Evolutionary conservation across 2,113 vertebrate genomes (phyloP).

Genomic region (Nerophis ophidion): DNA sequence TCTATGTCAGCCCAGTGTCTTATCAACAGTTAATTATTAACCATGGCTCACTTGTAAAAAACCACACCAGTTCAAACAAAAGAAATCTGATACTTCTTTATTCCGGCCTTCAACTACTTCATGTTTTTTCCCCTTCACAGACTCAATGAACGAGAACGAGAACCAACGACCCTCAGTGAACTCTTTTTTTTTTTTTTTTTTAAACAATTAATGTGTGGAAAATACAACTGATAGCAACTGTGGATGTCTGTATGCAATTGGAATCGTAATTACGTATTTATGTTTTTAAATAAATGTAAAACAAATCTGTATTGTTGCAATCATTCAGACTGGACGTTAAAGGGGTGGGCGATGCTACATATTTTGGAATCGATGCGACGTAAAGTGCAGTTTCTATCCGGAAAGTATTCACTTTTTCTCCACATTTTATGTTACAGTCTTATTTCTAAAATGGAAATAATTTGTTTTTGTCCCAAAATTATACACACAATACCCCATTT

Average conservation of each 20-base stretch:
- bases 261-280: background rate
- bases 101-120: background rate
- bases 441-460: no score
- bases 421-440: no score
- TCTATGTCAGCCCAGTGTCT: slow-evolving; percentile 6
- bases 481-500: no score
- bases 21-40: slow-evolving; percentile 48
- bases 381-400: no score
- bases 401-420: no score
- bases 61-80: slow-evolving; percentile 31
- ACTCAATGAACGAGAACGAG: background rate
- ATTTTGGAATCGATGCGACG: background rate
- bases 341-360: background rate
- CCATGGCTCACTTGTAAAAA: slow-evolving; percentile 1
- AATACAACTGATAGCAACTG: background rate
- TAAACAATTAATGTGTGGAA: background rate
- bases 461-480: no score
- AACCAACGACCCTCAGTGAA: background rate
- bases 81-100: slow-evolving; percentile 13
- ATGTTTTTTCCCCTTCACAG: background rate
- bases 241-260: background rate
- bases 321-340: background rate
- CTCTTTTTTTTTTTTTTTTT: background rate
- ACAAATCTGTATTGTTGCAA: background rate
- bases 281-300: slow-evolving; percentile 10